Evolutionary conservation across 2,888 invertebrate genomes (phyloP).

Genomic region (Cremastinae sp.): DNA sequence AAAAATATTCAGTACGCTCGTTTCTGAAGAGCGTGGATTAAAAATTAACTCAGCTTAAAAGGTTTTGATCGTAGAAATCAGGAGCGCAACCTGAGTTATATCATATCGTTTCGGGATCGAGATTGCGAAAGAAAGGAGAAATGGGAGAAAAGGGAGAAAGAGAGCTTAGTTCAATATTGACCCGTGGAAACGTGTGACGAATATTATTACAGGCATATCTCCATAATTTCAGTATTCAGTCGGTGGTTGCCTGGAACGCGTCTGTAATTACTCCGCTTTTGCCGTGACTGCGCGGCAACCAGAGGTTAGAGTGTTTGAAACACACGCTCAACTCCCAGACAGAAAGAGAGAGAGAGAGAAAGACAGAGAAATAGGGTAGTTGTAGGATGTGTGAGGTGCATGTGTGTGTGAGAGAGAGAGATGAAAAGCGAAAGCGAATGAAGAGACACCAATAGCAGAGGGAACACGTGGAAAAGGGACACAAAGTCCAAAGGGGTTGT

Average conservation of each 20-base stretch:
- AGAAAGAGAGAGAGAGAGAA: slow-evolving; percentile 14
- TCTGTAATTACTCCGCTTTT: slow-evolving; percentile 76
- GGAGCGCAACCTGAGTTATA: slow-evolving; percentile 24
- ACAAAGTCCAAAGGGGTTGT: slow-evolving; percentile 38
- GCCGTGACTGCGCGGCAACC: slow-evolving; percentile 30
- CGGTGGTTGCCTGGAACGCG: slow-evolving; percentile 75
- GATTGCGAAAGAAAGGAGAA: slow-evolving; percentile 1
- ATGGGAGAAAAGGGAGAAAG: slow-evolving; percentile 21
- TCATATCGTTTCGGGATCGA: slow-evolving; percentile 33
- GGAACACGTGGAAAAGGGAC: slow-evolving; percentile 65
- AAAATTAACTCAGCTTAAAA: too few relatives aligned
- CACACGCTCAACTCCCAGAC: slow-evolving; percentile 32
- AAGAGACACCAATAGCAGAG: slow-evolving; percentile 43
- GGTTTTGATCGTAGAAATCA: slow-evolving; percentile 26
- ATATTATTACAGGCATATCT: slow-evolving; percentile 77
- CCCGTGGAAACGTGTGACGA: slow-evolving; percentile 77
- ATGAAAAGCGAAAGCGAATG: slow-evolving; percentile 54
- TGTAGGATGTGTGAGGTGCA: too few relatives aligned
- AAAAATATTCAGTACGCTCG: too few relatives aligned
- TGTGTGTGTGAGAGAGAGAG: slow-evolving; percentile 21
- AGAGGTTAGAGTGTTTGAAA: slow-evolving; percentile 37
- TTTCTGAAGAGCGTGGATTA: too few relatives aligned
- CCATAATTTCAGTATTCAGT: slow-evolving; percentile 78
- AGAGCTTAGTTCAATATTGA: slow-evolving; percentile 77
- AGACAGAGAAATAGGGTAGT: too few relatives aligned